These are phyloP conservation scores for Eupithecia vulgata DNA, from an alignment of 2,888 invertebrate genomes.

Conservation along the genomic window DNA sequence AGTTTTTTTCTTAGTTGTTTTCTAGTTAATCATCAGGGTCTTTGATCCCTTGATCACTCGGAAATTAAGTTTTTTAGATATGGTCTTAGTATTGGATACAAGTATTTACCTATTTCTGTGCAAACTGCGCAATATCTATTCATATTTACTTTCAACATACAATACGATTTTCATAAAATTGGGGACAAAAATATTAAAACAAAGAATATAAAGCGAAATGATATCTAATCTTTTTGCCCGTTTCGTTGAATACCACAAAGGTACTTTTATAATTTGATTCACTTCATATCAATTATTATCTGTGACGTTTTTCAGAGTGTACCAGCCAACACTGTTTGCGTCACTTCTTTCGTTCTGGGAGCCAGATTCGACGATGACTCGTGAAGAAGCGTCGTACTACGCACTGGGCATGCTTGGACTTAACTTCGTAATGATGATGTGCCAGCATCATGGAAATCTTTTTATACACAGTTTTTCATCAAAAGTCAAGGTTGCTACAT, in stretches of 20 bases:
- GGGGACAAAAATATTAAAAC: background rate
- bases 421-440: slow-evolving; percentile 80
- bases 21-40: background rate
- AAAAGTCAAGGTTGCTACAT: slow-evolving; percentile 88
- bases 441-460: slow-evolving; percentile 89
- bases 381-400: slow-evolving; percentile 84
- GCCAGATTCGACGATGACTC: slow-evolving; percentile 61
- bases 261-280: background rate
- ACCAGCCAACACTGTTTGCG: slow-evolving; percentile 82
- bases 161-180: background rate
- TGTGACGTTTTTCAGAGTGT: slow-evolving; percentile 63
- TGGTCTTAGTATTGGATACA: background rate
- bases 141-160: background rate
- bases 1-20: too few species aligned
- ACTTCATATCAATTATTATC: background rate
- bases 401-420: slow-evolving; percentile 77
- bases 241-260: background rate
- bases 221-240: background rate
- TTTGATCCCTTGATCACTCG: background rate
- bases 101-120: background rate
- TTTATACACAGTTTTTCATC: slow-evolving; percentile 86
- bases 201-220: too few species aligned
- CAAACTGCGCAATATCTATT: background rate
- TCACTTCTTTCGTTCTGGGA: slow-evolving; percentile 81
- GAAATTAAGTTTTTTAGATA: background rate